A percentile compares a stretch with the other conserved stretches of the same genome.
Conservation (phyloP, 2,888 invertebrate species). For the Latrodectus hesperus region DNA sequence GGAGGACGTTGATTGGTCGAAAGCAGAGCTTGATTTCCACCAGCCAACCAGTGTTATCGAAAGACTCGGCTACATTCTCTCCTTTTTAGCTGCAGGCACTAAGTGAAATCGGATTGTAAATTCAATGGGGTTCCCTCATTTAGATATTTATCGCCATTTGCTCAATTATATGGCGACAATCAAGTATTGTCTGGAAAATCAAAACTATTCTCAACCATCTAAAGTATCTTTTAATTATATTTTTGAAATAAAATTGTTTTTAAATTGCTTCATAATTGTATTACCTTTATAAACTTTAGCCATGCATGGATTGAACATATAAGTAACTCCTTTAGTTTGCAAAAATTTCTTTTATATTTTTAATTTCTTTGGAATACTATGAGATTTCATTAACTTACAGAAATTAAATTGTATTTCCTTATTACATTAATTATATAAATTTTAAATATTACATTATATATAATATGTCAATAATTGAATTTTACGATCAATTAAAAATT, state of each 20-base stretch:
- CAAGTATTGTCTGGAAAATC: neutral
- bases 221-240: neutral
- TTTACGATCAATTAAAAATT: no score
- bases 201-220: neutral
- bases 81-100: slow-evolving; percentile 59
- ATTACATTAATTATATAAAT: no score
- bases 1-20: slow-evolving; percentile 66
- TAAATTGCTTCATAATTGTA: neutral
- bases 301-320: no score
- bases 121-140: slow-evolving; percentile 56
- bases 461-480: no score
- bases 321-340: no score
- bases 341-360: no score
- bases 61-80: slow-evolving; percentile 52
- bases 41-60: slow-evolving; percentile 63
- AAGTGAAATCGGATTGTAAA: slow-evolving; percentile 66
- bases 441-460: no score
- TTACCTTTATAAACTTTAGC: neutral
- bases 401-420: no score
- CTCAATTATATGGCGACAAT: slow-evolving; percentile 38
- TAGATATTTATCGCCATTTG: slow-evolving; percentile 52
- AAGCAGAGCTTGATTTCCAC: slow-evolving; percentile 66
- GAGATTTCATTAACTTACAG: no score
- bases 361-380: no score
- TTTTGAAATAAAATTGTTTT: neutral